These are phyloP conservation scores for Bufotes viridis DNA, from an alignment of 2,797 vertebrate species.

Conservation along the genomic window DNA sequence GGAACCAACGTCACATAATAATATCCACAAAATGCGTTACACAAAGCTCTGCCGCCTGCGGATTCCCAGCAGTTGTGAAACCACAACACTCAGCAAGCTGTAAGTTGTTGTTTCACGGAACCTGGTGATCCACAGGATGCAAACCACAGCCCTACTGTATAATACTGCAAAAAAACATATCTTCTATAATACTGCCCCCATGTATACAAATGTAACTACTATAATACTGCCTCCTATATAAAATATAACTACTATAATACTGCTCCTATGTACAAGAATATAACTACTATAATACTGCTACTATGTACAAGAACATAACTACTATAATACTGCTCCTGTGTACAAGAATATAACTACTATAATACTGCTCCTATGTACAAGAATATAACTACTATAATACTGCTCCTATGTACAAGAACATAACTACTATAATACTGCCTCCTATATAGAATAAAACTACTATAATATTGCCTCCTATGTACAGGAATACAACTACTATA, in stretches of 20 bases:
- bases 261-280: slow-evolving; percentile 3
- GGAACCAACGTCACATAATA: background rate
- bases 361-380: background rate
- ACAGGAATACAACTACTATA: slow-evolving; percentile 12
- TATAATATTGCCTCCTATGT: background rate
- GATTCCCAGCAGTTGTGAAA: too few relatives aligned
- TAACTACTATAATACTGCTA: background rate
- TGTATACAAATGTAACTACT: background rate
- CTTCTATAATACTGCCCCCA: background rate
- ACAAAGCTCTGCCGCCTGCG: too few relatives aligned
- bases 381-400: slow-evolving; percentile 4
- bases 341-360: background rate
- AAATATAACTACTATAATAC: slow-evolving; percentile 24
- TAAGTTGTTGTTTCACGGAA: background rate
- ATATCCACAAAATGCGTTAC: too few relatives aligned
- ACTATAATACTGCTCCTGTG: background rate
- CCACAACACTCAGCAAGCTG: too few relatives aligned
- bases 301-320: background rate
- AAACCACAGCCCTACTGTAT: background rate
- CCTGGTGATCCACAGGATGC: too few relatives aligned
- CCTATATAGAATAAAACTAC: slow-evolving; percentile 8
- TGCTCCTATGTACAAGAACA: slow-evolving; percentile 2
- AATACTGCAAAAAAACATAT: background rate
- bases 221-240: background rate
- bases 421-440: slow-evolving; percentile 12